These are phyloP conservation scores for Camelus bactrianus DNA, from an alignment of 2,113 vertebrate genomes.

Conservation along the genomic window DNA sequence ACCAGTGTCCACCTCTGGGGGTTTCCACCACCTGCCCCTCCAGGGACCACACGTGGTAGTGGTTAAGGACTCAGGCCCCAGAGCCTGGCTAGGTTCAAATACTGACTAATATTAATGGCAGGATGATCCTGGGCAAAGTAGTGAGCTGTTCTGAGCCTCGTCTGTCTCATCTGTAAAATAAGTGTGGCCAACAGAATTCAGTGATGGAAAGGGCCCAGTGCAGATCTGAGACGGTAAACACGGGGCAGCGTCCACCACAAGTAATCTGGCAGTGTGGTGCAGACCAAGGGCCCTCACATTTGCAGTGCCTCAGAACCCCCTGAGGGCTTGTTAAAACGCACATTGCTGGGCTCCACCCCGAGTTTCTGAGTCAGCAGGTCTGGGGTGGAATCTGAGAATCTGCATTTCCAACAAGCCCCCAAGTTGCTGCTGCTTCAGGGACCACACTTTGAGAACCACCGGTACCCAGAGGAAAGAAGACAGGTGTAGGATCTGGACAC, in stretches of 20 bases:
- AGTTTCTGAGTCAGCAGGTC: not conserved
- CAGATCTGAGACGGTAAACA: no score
- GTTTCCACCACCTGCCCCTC: not conserved
- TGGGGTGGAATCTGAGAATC: not conserved
- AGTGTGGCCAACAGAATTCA: not conserved
- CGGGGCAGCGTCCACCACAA: no score
- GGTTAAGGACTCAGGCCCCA: not conserved
- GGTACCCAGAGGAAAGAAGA: not conserved
- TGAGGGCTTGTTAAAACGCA: not conserved
- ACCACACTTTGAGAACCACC: not conserved
- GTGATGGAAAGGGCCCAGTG: not conserved
- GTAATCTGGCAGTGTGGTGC: fast-evolving
- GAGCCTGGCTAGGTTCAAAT: not conserved
- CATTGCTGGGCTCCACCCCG: not conserved
- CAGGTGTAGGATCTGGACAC: not conserved
- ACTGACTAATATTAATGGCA: not conserved
- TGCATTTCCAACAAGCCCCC: not conserved
- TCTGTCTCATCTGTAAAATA: not conserved
- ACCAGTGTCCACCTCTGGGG: not conserved
- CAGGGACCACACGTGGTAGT: not conserved
- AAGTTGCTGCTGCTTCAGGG: not conserved
- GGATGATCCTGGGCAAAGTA: not conserved
- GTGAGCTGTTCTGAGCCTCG: not conserved
- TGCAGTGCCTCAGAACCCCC: no score
- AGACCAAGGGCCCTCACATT: not conserved